These are phyloP conservation scores for Drosophila picticornis DNA, from an alignment of 2,888 invertebrate species.

Conservation along the genomic window DNA sequence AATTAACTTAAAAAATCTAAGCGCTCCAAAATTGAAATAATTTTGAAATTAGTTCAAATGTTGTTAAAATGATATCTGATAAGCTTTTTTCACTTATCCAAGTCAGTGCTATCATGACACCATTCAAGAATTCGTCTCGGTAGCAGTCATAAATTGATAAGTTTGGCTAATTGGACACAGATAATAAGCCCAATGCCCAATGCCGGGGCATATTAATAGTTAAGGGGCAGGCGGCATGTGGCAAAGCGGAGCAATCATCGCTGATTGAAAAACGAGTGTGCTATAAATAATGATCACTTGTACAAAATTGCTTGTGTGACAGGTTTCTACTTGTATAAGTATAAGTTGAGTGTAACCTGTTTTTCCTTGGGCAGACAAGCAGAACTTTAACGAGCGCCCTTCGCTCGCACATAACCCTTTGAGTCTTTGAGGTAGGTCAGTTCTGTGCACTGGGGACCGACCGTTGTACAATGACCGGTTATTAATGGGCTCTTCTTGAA, in stretches of 20 bases:
- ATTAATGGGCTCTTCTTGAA: constrained; percentile 20
- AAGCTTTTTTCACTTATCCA: constrained; percentile 2
- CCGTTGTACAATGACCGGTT: constrained; percentile 37
- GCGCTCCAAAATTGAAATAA: background rate
- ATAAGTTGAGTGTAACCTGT: constrained; percentile 36
- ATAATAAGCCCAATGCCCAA: constrained; percentile 23
- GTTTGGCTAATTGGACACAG: constrained; percentile 57
- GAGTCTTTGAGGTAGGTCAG: constrained; percentile 51
- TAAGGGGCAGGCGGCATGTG: constrained; percentile 12
- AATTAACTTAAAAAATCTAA: background rate
- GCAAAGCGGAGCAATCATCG: constrained; percentile 22
- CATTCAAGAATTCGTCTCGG: constrained; percentile 18
- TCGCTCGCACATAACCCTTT: constrained; percentile 25
- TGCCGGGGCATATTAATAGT: constrained; percentile 25
- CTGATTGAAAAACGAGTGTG: constrained; percentile 35
- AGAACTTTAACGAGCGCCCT: constrained; percentile 68
- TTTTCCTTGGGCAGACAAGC: constrained; percentile 7
- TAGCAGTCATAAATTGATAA: constrained; percentile 7
- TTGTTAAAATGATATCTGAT: constrained; percentile 19
- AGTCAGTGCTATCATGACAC: constrained; percentile 8
- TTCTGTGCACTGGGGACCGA: constrained; percentile 42
- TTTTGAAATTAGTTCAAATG: background rate
- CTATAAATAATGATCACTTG: constrained; percentile 19
- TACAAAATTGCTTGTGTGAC: background rate
- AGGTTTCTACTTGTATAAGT: background rate